These are phyloP conservation scores for Aphodius sticticus DNA, from an alignment of 2,888 invertebrate species.

Conservation along the genomic window DNA sequence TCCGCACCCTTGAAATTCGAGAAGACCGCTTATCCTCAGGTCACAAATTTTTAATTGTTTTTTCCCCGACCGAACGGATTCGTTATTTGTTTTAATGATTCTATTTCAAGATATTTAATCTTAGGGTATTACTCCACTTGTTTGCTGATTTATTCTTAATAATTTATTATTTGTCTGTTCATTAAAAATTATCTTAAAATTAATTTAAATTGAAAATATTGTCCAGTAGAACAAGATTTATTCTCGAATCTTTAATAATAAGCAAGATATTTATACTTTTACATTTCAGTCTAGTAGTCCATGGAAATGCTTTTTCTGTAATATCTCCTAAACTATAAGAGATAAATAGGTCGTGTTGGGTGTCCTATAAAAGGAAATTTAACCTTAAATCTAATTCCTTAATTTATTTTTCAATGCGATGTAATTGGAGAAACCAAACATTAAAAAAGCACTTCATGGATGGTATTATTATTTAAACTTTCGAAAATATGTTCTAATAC, in stretches of 20 bases:
- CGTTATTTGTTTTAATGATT: neutral
- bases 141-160: too few species aligned
- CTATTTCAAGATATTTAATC: neutral
- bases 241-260: neutral
- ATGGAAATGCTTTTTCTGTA: neutral
- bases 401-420: neutral
- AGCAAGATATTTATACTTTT: neutral
- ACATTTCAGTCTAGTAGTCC: neutral
- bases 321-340: neutral
- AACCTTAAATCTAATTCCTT: neutral
- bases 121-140: neutral
- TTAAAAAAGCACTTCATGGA: neutral
- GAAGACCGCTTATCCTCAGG: neutral
- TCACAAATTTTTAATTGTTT: slow-evolving; percentile 4
- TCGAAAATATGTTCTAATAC: neutral
- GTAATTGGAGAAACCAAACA: neutral
- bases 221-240: neutral
- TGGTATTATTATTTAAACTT: neutral
- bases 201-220: neutral
- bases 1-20: neutral
- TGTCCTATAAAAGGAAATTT: neutral
- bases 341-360: neutral
- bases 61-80: neutral
- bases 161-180: too few species aligned
- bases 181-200: too few species aligned